Percentiles rank a stretch among this genome's conserved stretches.
Evolutionary conservation across 2,888 invertebrate species (phyloP).

Genomic region (Rhaphigaster nebulosa): DNA sequence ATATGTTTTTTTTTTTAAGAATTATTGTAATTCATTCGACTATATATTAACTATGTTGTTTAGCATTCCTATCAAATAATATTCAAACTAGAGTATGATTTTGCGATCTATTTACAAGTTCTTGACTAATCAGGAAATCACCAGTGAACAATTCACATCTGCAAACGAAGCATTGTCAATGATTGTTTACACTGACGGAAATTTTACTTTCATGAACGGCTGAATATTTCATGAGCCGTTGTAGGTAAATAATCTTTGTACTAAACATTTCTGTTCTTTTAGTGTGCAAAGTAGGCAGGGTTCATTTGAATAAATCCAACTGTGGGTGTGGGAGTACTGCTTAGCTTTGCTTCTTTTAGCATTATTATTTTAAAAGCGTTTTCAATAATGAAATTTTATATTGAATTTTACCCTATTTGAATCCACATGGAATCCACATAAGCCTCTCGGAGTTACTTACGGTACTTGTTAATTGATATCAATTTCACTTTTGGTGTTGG

Average conservation of each 20-base stretch:
- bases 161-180: background rate
- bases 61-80: no score
- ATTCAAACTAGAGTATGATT: no score
- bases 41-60: no score
- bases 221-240: slow-evolving; percentile 3
- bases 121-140: background rate
- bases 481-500: no score
- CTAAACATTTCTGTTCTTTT: slow-evolving; percentile 10
- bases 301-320: background rate
- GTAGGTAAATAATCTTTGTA: background rate
- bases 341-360: background rate
- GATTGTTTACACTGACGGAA: background rate
- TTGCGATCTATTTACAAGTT: background rate
- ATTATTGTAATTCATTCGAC: no score
- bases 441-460: no score
- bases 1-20: no score
- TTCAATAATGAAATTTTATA: background rate
- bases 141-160: background rate
- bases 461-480: no score
- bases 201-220: slow-evolving; percentile 13
- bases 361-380: background rate
- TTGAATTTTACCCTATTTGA: background rate
- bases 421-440: no score
- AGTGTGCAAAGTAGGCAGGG: background rate
- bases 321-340: background rate